These are phyloP conservation scores for Hirtodrosophila alboralis DNA, from an alignment of 2,888 invertebrate genomes.

Conservation along the genomic window DNA sequence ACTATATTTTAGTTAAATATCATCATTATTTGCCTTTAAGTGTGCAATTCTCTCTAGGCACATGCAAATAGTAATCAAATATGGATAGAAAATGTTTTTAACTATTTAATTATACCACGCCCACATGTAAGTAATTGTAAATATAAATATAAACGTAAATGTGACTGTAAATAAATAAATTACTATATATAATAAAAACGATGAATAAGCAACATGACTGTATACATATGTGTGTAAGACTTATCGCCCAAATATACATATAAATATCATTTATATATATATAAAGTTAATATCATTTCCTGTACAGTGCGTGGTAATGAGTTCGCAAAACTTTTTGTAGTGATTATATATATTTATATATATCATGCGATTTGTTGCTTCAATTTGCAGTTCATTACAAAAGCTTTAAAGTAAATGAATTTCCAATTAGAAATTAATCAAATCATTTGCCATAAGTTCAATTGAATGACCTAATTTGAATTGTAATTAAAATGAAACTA, in stretches of 20 bases:
- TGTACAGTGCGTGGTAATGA: conserved; percentile 29
- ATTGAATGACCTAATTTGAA: too few relatives aligned
- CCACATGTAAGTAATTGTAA: conserved; percentile 1
- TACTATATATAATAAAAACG: conserved; percentile 6
- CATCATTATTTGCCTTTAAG: too few relatives aligned
- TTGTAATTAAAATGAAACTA: too few relatives aligned
- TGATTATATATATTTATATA: too few relatives aligned
- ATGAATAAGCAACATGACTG: conserved; percentile 31
- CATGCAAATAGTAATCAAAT: conserved; percentile 1
- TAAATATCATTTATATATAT: conserved; percentile 10
- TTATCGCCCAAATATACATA: conserved; percentile 39
- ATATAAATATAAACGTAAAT: conserved; percentile 1
- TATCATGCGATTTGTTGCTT: conserved; percentile 31
- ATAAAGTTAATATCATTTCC: conserved; percentile 33
- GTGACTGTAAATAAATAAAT: conserved; percentile 20
- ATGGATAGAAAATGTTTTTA: conserved; percentile 14
- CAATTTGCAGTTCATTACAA: conserved; percentile 28
- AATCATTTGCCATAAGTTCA: too few relatives aligned
- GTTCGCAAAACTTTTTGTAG: conserved; percentile 6
- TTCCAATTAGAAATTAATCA: conserved; percentile 3
- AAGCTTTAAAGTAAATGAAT: conserved; percentile 18
- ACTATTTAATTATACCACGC: conserved; percentile 17
- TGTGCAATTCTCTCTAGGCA: background rate
- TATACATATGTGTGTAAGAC: conserved; percentile 7
- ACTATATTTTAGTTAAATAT: background rate